Evolutionary conservation across 2,113 vertebrate genomes (phyloP), one percentile per base, ranked within the genome.

Genomic region (Procavia capensis): DNA sequence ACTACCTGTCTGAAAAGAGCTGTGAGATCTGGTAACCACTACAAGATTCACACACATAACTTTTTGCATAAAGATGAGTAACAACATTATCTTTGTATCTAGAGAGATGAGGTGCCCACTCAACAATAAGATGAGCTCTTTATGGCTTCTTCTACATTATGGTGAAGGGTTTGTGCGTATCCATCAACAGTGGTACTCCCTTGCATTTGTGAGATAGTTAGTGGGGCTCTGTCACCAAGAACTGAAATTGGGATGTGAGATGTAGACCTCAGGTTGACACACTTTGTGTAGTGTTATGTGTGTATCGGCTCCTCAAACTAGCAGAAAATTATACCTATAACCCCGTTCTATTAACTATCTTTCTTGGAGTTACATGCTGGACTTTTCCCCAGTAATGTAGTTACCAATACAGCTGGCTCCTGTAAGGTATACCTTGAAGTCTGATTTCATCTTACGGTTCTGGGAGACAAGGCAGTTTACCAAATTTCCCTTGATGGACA

Each of bases 401-500:
- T 31, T 39, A 41, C 20, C 31, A 25, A 3, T 34, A 63, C 10
- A 59, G 75, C 78, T 59, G 68, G 24, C 43, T 93, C 20, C 59
- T 47, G 41, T 63, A 86, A 88, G 80, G n/a, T 34, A 90, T 1
- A 19, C 5, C 2, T 6, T 25, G 45, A 57, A 1, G 20, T 76
- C 66, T 95, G 76, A 89, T 84, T 29, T n/a, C 57, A 64, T 85
- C 8, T 93, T 70, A 50, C 24, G 27, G 31, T 85, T 72, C 54
- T 81, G 41, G 41, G 31, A 85, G 6, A 5, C 29, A 96, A 85
- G 90, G 75, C 41, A 96, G 29, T 34, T 57, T 87, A 75, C 88
- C 59, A 92, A 78, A 91, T 96, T 39, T 75, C 41, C 41, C 10
- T 31, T 96, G 84, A 90, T 83, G 41, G 80, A 83, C 34, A 76